phyloP scores from a whole-genome alignment of 2,888 invertebrate species.

The Blastobasis adustella region DNA sequence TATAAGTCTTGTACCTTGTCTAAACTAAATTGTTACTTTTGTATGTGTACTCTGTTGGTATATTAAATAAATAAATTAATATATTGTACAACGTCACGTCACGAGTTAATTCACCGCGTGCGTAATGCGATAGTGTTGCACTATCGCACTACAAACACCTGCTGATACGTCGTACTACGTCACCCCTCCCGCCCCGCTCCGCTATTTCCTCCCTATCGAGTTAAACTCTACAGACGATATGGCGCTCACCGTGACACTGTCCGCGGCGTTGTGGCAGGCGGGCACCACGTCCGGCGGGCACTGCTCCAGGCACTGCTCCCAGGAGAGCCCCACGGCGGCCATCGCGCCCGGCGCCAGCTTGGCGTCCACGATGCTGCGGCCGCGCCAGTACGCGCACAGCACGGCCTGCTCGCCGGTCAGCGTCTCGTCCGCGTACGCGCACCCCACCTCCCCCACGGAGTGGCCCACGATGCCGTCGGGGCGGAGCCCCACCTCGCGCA shows the following conservation, averaged over 20 bases:
- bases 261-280: slow-evolving; percentile 96
- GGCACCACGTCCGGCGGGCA: slow-evolving; percentile 87
- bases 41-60: too few relatives aligned
- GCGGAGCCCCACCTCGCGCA: slow-evolving; percentile 82
- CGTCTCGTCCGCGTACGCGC: slow-evolving; percentile 97
- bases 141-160: too few relatives aligned
- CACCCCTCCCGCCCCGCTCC: too few relatives aligned
- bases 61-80: too few relatives aligned
- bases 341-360: slow-evolving; percentile 84
- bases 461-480: slow-evolving; percentile 98
- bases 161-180: too few relatives aligned
- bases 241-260: slow-evolving; percentile 85
- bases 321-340: slow-evolving; percentile 94
- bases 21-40: too few relatives aligned
- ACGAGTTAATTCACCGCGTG: too few relatives aligned
- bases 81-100: too few relatives aligned
- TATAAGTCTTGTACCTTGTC: too few relatives aligned
- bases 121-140: too few relatives aligned
- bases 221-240: too few relatives aligned
- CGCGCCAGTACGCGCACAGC: slow-evolving; percentile 95
- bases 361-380: slow-evolving; percentile 86
- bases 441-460: slow-evolving; percentile 94
- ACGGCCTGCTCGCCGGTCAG: slow-evolving; percentile 96
- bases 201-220: too few relatives aligned
- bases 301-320: slow-evolving; percentile 85